A percentile compares a stretch with the other conserved stretches of the same genome.
phyloP scores from a whole-genome alignment of 2,113 vertebrate genomes.

The Phainopepla nitens region DNA sequence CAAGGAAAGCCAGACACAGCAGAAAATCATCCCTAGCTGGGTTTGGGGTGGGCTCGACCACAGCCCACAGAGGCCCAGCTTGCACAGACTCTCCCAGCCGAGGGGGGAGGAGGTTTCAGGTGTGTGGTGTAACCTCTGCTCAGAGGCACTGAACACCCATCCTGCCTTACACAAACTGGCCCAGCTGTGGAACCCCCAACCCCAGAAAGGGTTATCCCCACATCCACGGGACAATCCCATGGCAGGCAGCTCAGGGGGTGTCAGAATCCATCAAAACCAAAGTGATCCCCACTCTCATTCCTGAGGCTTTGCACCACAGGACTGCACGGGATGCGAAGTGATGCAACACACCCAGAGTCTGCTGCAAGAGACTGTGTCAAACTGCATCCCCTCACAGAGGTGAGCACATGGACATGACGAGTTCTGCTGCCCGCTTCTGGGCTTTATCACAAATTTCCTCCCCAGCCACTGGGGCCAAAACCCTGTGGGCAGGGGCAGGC shows the following conservation, averaged over 20 bases:
- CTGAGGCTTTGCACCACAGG: not conserved
- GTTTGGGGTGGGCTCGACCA: not conserved
- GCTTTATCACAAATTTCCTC: not conserved
- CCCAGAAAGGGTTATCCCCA: not conserved
- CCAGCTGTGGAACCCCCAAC: not conserved
- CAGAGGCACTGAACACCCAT: not conserved
- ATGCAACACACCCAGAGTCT: not conserved
- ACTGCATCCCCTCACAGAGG: not conserved
- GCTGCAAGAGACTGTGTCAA: not conserved
- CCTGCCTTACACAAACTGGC: not conserved
- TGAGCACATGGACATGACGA: not conserved
- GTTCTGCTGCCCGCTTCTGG: not conserved
- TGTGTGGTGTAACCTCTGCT: not conserved
- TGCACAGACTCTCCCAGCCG: not conserved
- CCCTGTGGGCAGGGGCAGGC: not conserved
- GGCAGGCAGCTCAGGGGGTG: not conserved
- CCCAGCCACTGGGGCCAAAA: not conserved
- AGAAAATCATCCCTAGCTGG: not conserved
- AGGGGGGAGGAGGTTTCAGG: not conserved
- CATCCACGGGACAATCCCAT: accelerated
- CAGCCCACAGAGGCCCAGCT: not conserved
- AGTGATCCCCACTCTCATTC: not conserved
- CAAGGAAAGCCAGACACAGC: not conserved
- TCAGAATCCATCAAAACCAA: not conserved
- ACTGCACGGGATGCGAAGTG: not conserved